These are phyloP conservation scores for Meloidogyne floridensis DNA, from an alignment of 1,140 invertebrate species.

Conservation along the genomic window DNA sequence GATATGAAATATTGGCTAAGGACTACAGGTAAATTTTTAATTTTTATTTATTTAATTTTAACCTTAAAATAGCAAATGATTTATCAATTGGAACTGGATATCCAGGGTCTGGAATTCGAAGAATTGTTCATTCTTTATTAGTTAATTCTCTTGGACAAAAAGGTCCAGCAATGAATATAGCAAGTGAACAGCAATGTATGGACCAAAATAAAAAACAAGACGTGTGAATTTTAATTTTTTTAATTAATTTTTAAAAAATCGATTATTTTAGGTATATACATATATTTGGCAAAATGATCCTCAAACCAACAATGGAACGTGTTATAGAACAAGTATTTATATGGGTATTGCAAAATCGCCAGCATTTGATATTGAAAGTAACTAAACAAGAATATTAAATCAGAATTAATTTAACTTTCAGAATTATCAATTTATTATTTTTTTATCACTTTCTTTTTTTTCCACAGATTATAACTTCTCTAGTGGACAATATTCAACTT, in stretches of 20 bases:
- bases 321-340: slow-evolving; percentile 42
- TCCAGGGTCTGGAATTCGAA: slow-evolving; percentile 6
- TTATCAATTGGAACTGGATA: slow-evolving; percentile 36
- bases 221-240: slow-evolving; percentile 21
- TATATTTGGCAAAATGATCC: slow-evolving; percentile 45
- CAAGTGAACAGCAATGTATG: slow-evolving; percentile 37
- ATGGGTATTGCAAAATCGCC: slow-evolving; percentile 38
- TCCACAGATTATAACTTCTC: slow-evolving; percentile 35
- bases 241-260: neutral
- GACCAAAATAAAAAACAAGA: slow-evolving; percentile 36
- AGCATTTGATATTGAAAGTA: slow-evolving; percentile 43
- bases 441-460: neutral
- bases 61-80: slow-evolving; percentile 34
- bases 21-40: slow-evolving; percentile 10
- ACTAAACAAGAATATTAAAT: neutral
- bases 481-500: slow-evolving; percentile 42
- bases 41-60: neutral
- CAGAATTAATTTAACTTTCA: neutral
- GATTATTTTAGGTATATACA: slow-evolving; percentile 22
- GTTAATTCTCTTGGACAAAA: slow-evolving; percentile 38
- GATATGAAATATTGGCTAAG: slow-evolving; percentile 15
- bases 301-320: slow-evolving; percentile 19
- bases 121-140: slow-evolving; percentile 27
- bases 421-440: slow-evolving; percentile 14
- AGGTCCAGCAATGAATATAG: slow-evolving; percentile 33